A percentile compares a stretch with the other conserved stretches of the same genome.
phyloP scores from a whole-genome alignment of 2,797 vertebrate species.

The Galagoides demidoff region DNA sequence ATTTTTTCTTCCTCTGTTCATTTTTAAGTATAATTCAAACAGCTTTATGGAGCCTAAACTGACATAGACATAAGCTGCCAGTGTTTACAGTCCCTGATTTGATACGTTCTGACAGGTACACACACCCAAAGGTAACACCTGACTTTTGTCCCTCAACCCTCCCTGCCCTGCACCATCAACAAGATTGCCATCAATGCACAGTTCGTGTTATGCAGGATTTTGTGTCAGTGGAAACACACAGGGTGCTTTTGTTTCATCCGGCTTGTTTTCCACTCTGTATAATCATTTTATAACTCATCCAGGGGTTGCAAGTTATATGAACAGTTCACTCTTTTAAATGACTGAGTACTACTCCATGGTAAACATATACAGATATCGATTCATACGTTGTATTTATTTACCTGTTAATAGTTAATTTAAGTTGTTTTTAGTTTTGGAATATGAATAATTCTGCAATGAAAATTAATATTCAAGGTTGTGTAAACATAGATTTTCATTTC shows the following conservation, averaged over 20 bases:
- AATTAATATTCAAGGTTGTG: background rate
- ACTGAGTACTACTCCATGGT: background rate
- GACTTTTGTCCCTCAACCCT: rapidly evolving
- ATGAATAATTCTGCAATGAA: background rate
- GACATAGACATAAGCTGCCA: background rate
- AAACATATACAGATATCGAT: background rate
- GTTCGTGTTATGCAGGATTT: background rate
- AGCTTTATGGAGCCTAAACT: background rate
- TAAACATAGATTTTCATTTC: background rate
- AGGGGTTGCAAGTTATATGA: background rate
- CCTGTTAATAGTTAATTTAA: background rate
- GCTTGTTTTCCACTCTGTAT: background rate
- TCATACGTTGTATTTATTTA: background rate
- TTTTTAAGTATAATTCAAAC: background rate
- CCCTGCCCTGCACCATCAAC: background rate
- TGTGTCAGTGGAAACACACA: background rate
- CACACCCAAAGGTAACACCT: background rate
- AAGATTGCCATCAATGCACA: too few species aligned
- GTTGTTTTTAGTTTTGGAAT: background rate
- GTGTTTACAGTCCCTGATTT: background rate
- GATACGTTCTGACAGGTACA: background rate
- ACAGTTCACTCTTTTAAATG: background rate
- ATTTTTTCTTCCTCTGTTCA: background rate
- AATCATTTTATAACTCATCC: background rate
- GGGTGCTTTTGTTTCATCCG: background rate